A percentile compares a stretch with the other conserved stretches of the same genome.
Conservation (phyloP, 2,797 vertebrate species). For the Aphelocoma californica region DNA sequence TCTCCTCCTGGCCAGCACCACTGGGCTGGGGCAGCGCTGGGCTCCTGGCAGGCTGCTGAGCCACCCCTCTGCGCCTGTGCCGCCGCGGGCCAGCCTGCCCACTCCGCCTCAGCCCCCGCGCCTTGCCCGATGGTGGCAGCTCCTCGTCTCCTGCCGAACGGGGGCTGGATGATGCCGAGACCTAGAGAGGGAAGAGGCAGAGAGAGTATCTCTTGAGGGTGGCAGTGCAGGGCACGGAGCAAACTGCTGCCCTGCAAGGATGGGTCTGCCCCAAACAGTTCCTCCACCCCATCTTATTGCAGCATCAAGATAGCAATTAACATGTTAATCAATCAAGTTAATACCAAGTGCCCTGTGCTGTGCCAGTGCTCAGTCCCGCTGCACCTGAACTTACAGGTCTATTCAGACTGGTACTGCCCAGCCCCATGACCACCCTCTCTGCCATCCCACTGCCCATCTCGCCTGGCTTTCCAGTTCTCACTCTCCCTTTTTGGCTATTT, state of each 20-base stretch:
- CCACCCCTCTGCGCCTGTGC: slow-evolving; percentile 71
- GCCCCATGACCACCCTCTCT: background rate
- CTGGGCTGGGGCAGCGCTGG: slow-evolving; percentile 55
- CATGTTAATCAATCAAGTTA: background rate
- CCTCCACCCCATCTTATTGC: background rate
- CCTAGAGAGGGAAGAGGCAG: slow-evolving; percentile 60
- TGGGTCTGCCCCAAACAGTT: accelerated
- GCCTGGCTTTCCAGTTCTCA: accelerated
- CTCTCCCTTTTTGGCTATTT: background rate
- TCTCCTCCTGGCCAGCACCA: slow-evolving; percentile 68
- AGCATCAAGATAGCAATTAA: background rate
- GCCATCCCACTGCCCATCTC: background rate
- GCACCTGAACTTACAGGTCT: background rate
- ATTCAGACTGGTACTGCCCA: background rate
- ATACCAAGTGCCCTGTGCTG: background rate
- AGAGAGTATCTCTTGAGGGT: background rate
- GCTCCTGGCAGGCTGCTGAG: slow-evolving; percentile 70
- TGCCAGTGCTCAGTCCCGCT: background rate
- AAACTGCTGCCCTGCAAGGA: background rate
- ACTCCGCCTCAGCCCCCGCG: slow-evolving; percentile 41
- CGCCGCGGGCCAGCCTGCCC: slow-evolving; percentile 65
- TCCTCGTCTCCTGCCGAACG: background rate
- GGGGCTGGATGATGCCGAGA: background rate
- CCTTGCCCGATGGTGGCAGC: slow-evolving; percentile 69
- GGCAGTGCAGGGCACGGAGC: background rate